Base-by-base conservation (phyloP, 1,140 invertebrate genomes). In the Drosophila takahashii region DNA sequence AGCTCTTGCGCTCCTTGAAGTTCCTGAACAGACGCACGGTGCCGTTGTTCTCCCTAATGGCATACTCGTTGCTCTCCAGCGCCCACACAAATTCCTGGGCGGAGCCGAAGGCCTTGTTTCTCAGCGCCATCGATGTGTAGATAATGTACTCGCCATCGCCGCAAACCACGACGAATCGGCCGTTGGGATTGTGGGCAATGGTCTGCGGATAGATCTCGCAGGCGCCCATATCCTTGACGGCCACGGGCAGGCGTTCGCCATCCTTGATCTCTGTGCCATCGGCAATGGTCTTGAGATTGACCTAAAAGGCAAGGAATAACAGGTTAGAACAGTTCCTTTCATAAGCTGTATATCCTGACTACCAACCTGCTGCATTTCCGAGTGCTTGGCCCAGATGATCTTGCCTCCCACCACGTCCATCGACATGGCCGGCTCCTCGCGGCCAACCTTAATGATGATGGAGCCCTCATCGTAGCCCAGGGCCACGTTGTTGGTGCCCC, bases 61-160 rank as follows among this genome's bases (percentile, higher is more conserved):
- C 96, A 87, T 97, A 99, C 83, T 99, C 97, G 51, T 97, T 98
- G 3, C 98, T 98, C 92, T 99, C 99, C 47, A 96, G 94, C 0
- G 98, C 98, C 99, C 99, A 99, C 0, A 99, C 98, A 93, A 99
- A 99, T 93, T 99, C 99, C 64, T 99, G 97, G 0, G 98, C 99
- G 5, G 97, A 96, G 4, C 99, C 99, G 92, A 99, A 99, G 10
- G 98, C 98, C 92, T 99, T 99, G 92, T 99, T 99, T 45, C 99
- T 95, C 36, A 99, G 93, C 0, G 98, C 98, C 98, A 99, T 99
- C 0, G 99, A 98, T 0, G 99, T 99, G 92, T 99, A 99, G 78
- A 99, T 99, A 13, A 99, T 99, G 92, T 99, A 99, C 92, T 99
- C 99, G 0, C 99, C 99, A 93, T 99, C 99, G 9, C 99, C 99